phyloP scores from a whole-genome alignment of 2,888 invertebrate genomes.

The Apomyelois bistriatella region DNA sequence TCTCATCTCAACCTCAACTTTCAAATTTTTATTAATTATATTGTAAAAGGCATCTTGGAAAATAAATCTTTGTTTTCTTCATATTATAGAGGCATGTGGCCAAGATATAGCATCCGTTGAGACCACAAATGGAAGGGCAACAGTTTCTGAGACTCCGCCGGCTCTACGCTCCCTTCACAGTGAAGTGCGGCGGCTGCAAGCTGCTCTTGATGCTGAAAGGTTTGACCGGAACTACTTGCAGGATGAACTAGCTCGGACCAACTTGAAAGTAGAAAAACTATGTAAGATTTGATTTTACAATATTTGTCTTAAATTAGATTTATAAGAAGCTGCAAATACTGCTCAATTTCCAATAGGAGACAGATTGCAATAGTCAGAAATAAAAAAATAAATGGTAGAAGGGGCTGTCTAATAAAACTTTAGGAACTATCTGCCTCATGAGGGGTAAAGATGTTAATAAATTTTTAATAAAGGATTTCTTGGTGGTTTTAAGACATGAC shows the following conservation, averaged over 20 bases:
- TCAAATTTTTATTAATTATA: too few relatives aligned
- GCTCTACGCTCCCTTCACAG: slow-evolving; percentile 59
- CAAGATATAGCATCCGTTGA: slow-evolving; percentile 37
- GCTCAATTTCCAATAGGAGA: too few relatives aligned
- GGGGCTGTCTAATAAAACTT: too few relatives aligned
- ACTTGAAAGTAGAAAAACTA: slow-evolving; percentile 74
- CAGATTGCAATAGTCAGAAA: too few relatives aligned
- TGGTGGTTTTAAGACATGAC: too few relatives aligned
- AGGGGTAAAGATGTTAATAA: too few relatives aligned
- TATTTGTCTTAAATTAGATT: background rate
- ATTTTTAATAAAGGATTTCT: too few relatives aligned
- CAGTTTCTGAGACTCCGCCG: slow-evolving; percentile 61
- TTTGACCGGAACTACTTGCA: slow-evolving; percentile 82
- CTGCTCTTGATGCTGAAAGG: slow-evolving; percentile 81
- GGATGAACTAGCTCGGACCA: slow-evolving; percentile 78
- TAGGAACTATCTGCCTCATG: too few relatives aligned
- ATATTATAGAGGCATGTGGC: slow-evolving; percentile 54
- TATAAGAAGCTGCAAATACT: too few relatives aligned
- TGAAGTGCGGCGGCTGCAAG: slow-evolving; percentile 75
- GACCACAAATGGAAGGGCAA: slow-evolving; percentile 13
- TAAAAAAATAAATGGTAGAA: too few relatives aligned
- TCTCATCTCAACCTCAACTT: too few relatives aligned
- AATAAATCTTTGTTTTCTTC: background rate
- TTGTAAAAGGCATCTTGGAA: too few relatives aligned
- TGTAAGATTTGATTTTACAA: slow-evolving; percentile 45